Conservation (phyloP, 2,113 vertebrate species). For the Myotis lucifugus region DNA sequence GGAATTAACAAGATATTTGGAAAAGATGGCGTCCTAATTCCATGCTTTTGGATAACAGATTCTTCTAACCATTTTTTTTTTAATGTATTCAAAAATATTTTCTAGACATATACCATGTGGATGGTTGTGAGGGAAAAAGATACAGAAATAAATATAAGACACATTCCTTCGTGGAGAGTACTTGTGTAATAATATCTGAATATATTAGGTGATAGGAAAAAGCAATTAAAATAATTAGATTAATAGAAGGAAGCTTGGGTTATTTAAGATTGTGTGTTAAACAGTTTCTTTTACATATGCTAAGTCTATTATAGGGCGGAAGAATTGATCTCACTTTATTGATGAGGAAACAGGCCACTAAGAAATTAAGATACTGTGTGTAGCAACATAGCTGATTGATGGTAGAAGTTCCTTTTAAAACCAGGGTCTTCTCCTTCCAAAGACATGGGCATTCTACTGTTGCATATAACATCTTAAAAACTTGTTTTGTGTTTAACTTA, state of each 20-base stretch:
- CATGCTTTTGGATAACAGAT: neutral
- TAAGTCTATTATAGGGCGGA: neutral
- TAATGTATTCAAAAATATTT: slow-evolving; percentile 22
- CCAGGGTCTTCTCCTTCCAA: neutral
- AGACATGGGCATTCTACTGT: neutral
- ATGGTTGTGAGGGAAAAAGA: neutral
- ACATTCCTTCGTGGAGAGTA: neutral
- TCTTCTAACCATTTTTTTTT: neutral
- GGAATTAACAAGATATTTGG: neutral
- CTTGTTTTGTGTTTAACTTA: slow-evolving; percentile 34
- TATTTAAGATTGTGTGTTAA: neutral
- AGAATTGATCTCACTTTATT: slow-evolving; percentile 3
- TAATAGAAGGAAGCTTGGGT: neutral
- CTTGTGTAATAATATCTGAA: neutral
- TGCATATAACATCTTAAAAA: neutral
- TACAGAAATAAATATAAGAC: neutral
- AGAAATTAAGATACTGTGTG: neutral
- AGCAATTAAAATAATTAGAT: slow-evolving; percentile 21
- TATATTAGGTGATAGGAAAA: slow-evolving; percentile 17
- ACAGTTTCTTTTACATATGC: neutral
- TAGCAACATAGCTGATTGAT: neutral
- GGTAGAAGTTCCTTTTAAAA: neutral
- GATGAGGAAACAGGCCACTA: neutral
- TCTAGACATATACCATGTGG: neutral
- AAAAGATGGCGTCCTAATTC: neutral